phyloP scores from a whole-genome alignment of 2,113 vertebrate genomes.

The Galemys pyrenaicus region DNA sequence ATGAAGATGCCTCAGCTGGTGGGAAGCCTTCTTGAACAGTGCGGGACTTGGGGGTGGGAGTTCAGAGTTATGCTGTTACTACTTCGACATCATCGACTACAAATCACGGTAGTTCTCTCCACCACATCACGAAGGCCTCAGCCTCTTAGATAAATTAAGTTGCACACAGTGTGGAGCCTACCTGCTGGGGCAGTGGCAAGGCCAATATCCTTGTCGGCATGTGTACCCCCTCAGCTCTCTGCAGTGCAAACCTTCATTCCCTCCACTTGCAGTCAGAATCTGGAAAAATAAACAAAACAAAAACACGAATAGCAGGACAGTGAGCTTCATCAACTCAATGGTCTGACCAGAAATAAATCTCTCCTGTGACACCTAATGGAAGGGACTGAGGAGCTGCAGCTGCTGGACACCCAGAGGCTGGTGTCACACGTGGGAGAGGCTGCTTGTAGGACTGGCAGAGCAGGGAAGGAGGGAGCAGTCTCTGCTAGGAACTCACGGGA shows the following conservation, averaged over 20 bases:
- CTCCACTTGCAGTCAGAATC: neutral
- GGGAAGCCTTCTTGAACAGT: neutral
- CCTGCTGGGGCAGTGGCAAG: neutral
- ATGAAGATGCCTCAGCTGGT: neutral
- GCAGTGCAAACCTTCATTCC: neutral
- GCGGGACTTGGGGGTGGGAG: neutral
- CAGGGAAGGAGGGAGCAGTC: neutral
- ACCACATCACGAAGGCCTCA: neutral
- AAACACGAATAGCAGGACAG: neutral
- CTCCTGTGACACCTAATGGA: neutral
- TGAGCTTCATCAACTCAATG: neutral
- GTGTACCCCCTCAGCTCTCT: neutral
- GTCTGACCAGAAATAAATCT: neutral
- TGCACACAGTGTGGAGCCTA: neutral
- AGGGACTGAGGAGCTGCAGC: neutral
- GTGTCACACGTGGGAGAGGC: neutral
- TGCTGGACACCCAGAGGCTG: neutral
- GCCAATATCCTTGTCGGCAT: neutral
- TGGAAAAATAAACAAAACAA: neutral
- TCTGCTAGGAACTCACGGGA: neutral
- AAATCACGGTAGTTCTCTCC: neutral
- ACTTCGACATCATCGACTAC: neutral
- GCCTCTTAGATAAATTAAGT: neutral
- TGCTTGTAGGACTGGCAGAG: neutral
- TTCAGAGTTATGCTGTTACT: neutral